Base-by-base conservation (phyloP, 2,888 invertebrate species). In the Zygothrica quintamaculata region DNA sequence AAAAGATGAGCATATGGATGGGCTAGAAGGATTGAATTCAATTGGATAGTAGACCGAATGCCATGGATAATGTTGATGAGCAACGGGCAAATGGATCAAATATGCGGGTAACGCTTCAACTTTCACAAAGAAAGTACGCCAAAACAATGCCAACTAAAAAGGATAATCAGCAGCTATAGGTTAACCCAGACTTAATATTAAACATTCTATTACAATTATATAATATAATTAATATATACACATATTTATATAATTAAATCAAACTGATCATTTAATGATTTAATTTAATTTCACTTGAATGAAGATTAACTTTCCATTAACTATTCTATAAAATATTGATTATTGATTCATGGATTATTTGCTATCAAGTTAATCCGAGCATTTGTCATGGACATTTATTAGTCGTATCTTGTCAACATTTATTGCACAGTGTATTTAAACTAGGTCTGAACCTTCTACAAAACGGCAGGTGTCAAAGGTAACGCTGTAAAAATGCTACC, bases 401-500 rank as follows among this genome's bases (percentile, higher is more conserved):
- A 55, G 18, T 13, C 31, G 11, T 37, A 9, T 36, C 8, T 1
- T 46, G 33, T 5, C 11, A 25, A 16, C 50, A 33, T 44, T 46
- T 55, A 39, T 47, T 15, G 46, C 39, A n/a, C 31, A 34, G 64
- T 31, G 62, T 52, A 31, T 31, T 18, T 42, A 11, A 13, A 33
- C 6, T 22, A 9, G 11, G 29, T 18, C 22, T 16, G 40, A 31
- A 40, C 9, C 11, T 16, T 50, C 12, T 50, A 16, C 37, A 42
- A 39, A 59, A 52, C 51, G 75, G 56, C 73, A 74, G 73, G 73
- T 74, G 73, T 75, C 61, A 75, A 75, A 65, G 71, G 70, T 40
- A 65, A 55, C 50, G 53, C 36, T 62, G 70, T 56, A 58, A 74
- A 74, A 68, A 68, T 42, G 18, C 18, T 60, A 74, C 74, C 74